Evolutionary conservation across 2,797 vertebrate genomes (phyloP), one percentile per base, ranked within the genome.

Genomic region (Liparis tanakae): DNA sequence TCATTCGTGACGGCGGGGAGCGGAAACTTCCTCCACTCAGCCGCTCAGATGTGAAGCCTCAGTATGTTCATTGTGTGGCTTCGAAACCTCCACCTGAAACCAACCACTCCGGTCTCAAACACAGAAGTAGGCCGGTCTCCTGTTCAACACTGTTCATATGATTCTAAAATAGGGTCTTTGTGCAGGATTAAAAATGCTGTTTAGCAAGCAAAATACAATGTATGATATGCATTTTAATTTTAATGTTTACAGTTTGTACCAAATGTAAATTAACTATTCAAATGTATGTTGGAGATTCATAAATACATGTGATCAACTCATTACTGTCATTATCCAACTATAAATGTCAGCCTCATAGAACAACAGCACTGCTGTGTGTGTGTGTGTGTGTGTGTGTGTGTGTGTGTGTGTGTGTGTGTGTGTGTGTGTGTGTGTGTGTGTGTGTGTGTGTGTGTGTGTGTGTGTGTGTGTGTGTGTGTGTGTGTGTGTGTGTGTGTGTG

Each of bases 61-160:
- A 88, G 76, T 83, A 37, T 18, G 70, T 87, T 73, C 78, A 83
- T 61, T 76, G 57, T 10, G 8, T 84, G 72, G 41, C 34, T 0
- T 41, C 10, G 0, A 65, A 39, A 1, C 81, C 81, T 17, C 63
- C 61, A 1, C 69, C 83, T 34, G 79, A 83, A 60, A 36, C 58
- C 66, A 56, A 55, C 61, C 10, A 7, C 39, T 44, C 72, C 20
- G 0, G 12, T 30, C 30, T 67, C 12, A 54, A 48, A 50, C 25
- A 22, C 15, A 85, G 85, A 87, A 72, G 81, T 84, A 68, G 25
- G 36, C 43, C 0, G 0, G 1, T 4, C 17, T 62, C 43, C 17
- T 48, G 39, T 63, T 18, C 18, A 14, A 36, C 6, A 43, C 22
- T 43, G 7, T 22, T n/a, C 15, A 6, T 2, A 6, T 14, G 13